Base-by-base conservation (phyloP, 2,113 vertebrate species). In the Sakesphorus luctuosus region DNA sequence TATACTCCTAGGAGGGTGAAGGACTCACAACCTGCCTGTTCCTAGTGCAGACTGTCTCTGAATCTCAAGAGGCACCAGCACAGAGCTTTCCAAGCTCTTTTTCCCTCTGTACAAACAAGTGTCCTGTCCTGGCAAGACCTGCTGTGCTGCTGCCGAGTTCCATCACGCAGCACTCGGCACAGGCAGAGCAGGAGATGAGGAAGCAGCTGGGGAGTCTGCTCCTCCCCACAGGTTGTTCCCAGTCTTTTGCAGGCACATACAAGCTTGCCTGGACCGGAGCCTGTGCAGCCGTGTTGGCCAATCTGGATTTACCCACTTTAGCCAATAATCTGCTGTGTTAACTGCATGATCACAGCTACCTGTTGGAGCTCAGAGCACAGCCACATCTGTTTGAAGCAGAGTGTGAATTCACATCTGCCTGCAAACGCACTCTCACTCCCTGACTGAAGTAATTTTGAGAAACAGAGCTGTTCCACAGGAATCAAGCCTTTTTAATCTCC, bases 111-210 rank as follows among this genome's bases (percentile, higher is more conserved):
- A 20, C 59, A 43, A 15, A 16, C 13, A 58, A 6, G 46, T 0
- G 36, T 43, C 61, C 65, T 33, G 44, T 21, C 62, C 73, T 33
- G 18, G 55, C 61, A 50, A 91, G 90, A 86, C 19, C 14, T 40
- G 49, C 58, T 43, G 67, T 6, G 75, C 2, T 63, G 44, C 19
- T 62, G 88, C 75, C 55, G 68, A 40, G 47, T 63, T 87, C 9
- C 2, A 2, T 53, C 67, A 25, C 7, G 21, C 89, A 25, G 40
- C 0, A 2, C 47, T 78, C 18, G 0, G 62, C 36, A 36, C 15
- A 47, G 28, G 58, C 84, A 20, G 19, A 43, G 24, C 10, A 31
- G 16, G 58, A 58, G 59, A 73, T 58, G 78, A 69, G 61, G 77
- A 19, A 73, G 74, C 79, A 86, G 85, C 76, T 89, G 72, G 47